Base-by-base conservation (phyloP, 35 echinoderm and acorn worm species). In the Acanthaster planci region DNA sequence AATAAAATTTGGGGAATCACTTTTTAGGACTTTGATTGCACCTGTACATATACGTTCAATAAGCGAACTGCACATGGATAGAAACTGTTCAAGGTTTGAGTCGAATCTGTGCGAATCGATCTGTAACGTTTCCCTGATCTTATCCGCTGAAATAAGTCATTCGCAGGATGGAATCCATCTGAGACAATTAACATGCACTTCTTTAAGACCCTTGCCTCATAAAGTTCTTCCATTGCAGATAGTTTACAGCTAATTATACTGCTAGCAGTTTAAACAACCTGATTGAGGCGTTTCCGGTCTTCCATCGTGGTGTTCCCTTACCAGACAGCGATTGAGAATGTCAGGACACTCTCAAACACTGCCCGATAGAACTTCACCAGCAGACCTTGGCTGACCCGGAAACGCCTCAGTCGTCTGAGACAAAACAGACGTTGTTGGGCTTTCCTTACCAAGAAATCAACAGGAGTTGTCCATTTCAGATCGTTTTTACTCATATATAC, bases 311-410 rank as follows among this genome's bases (percentile, higher is more conserved):
- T 44, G 26, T 60, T 55, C 67, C 67, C 84, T 52, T 42, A 87
- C 85, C 85, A 87, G 76, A 87, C 50, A 30, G 85, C 78, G 17
- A 87, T 80, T 40, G 85, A 87, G 34, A 50, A 36, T 30, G 40
- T 87, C 38, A 78, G 38, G 9, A 86, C 72, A 44, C 75, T 87
- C 39, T 87, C 42, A 30, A 78, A 6, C 14, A 81, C 30, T 81
- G 76, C 40, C 21, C 0, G 76, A 80, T 88, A 88, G 60, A 87
- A 79, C 21, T 87, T 81, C 19, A 80, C 55, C 29, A 81, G 44
- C 75, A 88, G 42, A 81, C 18, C n/a, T 37, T 88, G 30, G 57
- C 76, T 81, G n/a, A 88, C 47, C 35, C 77, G 47, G 76, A 51
- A 38, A n/a, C 23, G 10, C 38, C 40, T 67, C 26, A 88, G 60